Conservation (phyloP, 2,113 vertebrate genomes). For the Pterocles gutturalis region DNA sequence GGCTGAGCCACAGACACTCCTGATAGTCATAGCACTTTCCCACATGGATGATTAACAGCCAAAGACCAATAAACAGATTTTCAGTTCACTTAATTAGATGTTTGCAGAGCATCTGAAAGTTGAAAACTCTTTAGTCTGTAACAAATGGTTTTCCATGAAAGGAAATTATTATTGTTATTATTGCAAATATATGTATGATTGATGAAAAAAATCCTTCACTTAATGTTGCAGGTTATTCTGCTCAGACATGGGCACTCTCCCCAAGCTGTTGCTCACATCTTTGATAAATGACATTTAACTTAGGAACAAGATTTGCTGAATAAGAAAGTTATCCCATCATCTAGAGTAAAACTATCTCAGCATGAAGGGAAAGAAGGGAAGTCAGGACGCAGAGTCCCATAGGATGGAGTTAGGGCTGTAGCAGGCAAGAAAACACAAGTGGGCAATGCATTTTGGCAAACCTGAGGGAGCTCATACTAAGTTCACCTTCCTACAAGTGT, state of each 20-base stretch:
- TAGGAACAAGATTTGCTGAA: not conserved
- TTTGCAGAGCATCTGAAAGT: constrained; percentile 1
- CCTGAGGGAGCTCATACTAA: not conserved
- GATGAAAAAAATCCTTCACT: not conserved
- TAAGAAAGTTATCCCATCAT: not conserved
- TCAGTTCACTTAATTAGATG: not conserved
- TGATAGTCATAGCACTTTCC: not conserved
- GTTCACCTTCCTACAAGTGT: not conserved
- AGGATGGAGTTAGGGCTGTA: not conserved
- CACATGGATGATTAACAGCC: not conserved
- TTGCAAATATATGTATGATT: not conserved
- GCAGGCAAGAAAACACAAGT: not conserved
- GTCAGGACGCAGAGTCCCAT: not conserved
- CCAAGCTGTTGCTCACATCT: not conserved
- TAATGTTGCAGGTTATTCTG: not conserved
- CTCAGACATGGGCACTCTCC: not conserved
- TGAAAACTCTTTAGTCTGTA: not conserved
- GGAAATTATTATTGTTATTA: not conserved
- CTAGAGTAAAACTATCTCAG: not conserved
- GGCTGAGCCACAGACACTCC: not conserved
- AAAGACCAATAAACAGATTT: constrained; percentile 19
- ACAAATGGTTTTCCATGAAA: not conserved
- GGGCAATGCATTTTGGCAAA: not conserved
- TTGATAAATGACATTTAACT: not conserved
- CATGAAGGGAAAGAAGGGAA: not conserved